A percentile compares a stretch with the other conserved stretches of the same genome.
Evolutionary conservation across 2,113 vertebrate species (phyloP).

Genomic region (Burhinus bistriatus): DNA sequence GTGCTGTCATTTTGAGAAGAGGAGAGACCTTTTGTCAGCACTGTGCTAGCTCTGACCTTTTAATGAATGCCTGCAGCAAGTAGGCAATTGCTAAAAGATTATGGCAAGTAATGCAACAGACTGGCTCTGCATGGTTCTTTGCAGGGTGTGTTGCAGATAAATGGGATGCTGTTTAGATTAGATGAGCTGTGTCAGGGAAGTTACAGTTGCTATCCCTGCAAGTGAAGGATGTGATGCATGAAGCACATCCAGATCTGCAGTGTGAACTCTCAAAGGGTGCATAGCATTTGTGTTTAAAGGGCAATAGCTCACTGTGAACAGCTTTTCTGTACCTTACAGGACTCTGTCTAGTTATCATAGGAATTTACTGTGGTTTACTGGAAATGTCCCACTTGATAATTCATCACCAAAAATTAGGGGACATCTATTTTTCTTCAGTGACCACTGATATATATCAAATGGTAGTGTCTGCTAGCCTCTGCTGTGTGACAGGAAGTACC

Average conservation of each 20-base stretch:
- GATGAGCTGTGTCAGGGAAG: not conserved
- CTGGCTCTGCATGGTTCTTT: not conserved
- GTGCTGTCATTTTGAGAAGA: not conserved
- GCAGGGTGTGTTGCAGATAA: not conserved
- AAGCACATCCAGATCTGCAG: not conserved
- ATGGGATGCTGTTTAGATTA: not conserved
- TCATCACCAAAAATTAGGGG: not conserved
- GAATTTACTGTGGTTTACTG: not conserved
- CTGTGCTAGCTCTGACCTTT: not conserved
- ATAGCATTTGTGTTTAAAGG: not conserved
- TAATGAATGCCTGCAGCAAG: not conserved
- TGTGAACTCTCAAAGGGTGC: not conserved
- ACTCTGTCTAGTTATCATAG: not conserved
- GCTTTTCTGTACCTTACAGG: not conserved
- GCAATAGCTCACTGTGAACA: not conserved
- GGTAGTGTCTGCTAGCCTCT: not conserved
- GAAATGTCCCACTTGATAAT: not conserved
- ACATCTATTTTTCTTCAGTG: not conserved
- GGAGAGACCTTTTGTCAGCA: not conserved
- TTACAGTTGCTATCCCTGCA: not conserved
- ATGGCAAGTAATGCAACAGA: not conserved
- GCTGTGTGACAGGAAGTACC: not conserved
- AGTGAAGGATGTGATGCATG: not conserved
- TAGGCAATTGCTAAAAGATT: not conserved
- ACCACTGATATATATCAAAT: not conserved